Evolutionary conservation across 2,888 invertebrate species (phyloP), one percentile per base, ranked within the genome.

Genomic region (Lasioglossum leucozonium): DNA sequence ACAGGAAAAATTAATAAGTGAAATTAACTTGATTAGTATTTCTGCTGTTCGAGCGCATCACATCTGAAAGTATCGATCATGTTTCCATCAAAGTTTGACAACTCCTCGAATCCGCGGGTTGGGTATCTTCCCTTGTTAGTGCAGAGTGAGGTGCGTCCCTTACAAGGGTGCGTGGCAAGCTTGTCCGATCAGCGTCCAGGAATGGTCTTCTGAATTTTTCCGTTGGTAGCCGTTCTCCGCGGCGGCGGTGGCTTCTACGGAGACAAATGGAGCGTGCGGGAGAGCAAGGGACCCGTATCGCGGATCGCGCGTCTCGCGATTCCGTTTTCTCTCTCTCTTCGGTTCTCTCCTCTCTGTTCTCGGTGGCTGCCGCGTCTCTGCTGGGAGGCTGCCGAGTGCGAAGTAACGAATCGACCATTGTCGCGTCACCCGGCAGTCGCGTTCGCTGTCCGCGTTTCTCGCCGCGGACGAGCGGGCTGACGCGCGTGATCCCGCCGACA

Each of bases 361-460:
- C 37, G 6, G 37, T 34, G 47, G 30, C 82, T 79, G n/a, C 42
- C 26, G 71, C 73, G 47, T 82, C 79, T 71, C 77, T 81, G 80
- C 72, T 65, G 58, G 65, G 78, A 73, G 85, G 80, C 78, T 79
- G 81, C 81, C 75, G 79, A 83, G 83, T 83, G 87, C 79, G 84
- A 89, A 86, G 88, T 89, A 90, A 91, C 87, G 88, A 89, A 91
- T 91, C 89, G 89, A 79, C 88, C 84, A 91, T 92, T 90, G 90
- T 91, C 88, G 86, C 88, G 87, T 89, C 89, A 86, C 58, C 58
- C 69, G 47, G 72, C 74, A 75, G 72, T 67, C 81, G 65, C 72
- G 73, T 34, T 74, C 65, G 47, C 82, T 71, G 77, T 84, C 85
- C 58, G 74, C 62, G 80, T 76, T 78, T 76, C 78, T 77, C 85